These are phyloP conservation scores for Micropterix aruncella DNA, from an alignment of 2,888 invertebrate genomes.

Conservation along the genomic window DNA sequence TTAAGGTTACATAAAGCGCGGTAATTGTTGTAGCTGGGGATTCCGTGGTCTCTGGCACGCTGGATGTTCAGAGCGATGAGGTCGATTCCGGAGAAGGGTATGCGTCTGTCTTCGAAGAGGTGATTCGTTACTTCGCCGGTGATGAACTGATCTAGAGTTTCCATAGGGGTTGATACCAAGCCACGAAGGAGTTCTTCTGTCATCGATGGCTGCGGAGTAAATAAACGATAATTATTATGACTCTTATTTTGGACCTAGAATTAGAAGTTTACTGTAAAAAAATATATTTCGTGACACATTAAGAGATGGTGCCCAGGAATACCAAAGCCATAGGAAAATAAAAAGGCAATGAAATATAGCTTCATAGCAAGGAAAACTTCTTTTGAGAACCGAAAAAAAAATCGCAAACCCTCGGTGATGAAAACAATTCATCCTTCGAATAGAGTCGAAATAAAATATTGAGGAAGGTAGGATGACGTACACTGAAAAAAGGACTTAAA, in stretches of 20 bases:
- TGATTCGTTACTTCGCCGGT: slow-evolving; percentile 93
- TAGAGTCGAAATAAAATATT: too few species aligned
- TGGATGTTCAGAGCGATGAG: slow-evolving; percentile 85
- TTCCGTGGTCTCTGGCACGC: slow-evolving; percentile 75
- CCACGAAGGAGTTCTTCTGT: slow-evolving; percentile 79
- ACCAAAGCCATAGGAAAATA: too few species aligned
- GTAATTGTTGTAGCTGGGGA: slow-evolving; percentile 83
- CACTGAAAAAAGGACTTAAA: too few species aligned
- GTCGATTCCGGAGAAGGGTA: slow-evolving; percentile 87
- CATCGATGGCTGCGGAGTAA: slow-evolving; percentile 57
- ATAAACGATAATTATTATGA: too few species aligned
- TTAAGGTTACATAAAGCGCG: slow-evolving; percentile 81
- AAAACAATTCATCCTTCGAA: too few species aligned
- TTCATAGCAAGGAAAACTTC: too few species aligned
- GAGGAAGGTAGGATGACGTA: too few species aligned
- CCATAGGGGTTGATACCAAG: slow-evolving; percentile 80
- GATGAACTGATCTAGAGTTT: slow-evolving; percentile 84
- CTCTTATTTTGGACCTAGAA: not conserved
- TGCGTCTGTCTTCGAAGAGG: slow-evolving; percentile 77
- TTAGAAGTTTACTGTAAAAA: not conserved
- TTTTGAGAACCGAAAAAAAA: too few species aligned
- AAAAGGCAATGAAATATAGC: too few species aligned
- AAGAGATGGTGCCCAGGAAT: too few species aligned
- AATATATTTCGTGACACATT: not conserved
- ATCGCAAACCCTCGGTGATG: too few species aligned